These are phyloP conservation scores for Apis mellifera DNA, from an alignment of 1,140 invertebrate genomes.

Conservation along the genomic window Amel_HAv3.1 CM009942.2:370501-371000, in stretches of 20 bases:
- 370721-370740: conserved; percentile 24
- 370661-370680: conserved; percentile 54
- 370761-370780: too few species aligned
- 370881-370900: conserved; percentile 57
- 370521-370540: conserved; percentile 72
- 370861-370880: conserved; percentile 54
- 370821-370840: conserved; percentile 31
- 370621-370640: background rate
- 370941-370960: conserved; percentile 44
- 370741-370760: background rate
- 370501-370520: conserved; percentile 75
- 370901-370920: conserved; percentile 59
- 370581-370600: conserved; percentile 14
- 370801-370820: background rate
- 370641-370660: conserved; percentile 22
- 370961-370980: conserved; percentile 63
- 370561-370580: conserved; percentile 71
- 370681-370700: conserved; percentile 56
- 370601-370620: background rate
- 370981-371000: conserved; percentile 63
- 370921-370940: conserved; percentile 63
- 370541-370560: conserved; percentile 67
- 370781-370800: too few species aligned
- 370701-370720: background rate
- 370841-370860: conserved; percentile 57